Evolutionary conservation across 2,113 vertebrate genomes (phyloP), one percentile per base, ranked within the genome.

Genomic region (Athene cunicularia): DNA sequence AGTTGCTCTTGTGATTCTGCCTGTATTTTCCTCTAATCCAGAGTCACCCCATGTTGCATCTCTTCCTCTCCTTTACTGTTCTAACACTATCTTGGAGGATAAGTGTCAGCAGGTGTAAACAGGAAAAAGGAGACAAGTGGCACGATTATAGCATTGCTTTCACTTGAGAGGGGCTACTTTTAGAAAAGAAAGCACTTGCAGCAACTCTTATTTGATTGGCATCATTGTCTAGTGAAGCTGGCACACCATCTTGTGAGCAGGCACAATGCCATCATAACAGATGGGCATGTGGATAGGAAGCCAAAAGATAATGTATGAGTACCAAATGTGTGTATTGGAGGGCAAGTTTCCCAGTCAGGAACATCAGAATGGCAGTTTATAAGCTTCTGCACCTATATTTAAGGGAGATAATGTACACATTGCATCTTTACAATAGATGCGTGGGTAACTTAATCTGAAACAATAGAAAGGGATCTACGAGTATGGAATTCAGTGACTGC

Each of bases 271-370:
- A 97, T 96, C 50, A 4, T 14, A 62, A 94, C 97, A 98, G 98
- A 98, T 98, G 98, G 97, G 88, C 89, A 89, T 87, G 20, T 72
- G 89, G 95, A 95, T 91, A 95, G 95, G 94, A 92, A 93, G 97
- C 97, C 98, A 98, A 96, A 94, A 96, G 97, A 98, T 97, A 98
- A 98, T 94, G 92, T 88, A 94, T 85, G 89, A 98, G 96, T 95
- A 98, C 96, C 97, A 97, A 97, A 98, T 95, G 95, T 96, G 97
- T 98, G 97, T 94, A 84, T 89, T 85, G 30, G 79, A 98, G 97
- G 97, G 97, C 95, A 94, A 92, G 91, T 92, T 98, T 98, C 95
- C 96, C 97, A 98, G 96, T 59, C 97, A 96, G 94, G 80, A 95
- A 59, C 74, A 91, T 47, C 70, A 63, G 88, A 95, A 75, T 7